Conservation (phyloP, 2,113 vertebrate genomes). For the Tetrax tetrax region DNA sequence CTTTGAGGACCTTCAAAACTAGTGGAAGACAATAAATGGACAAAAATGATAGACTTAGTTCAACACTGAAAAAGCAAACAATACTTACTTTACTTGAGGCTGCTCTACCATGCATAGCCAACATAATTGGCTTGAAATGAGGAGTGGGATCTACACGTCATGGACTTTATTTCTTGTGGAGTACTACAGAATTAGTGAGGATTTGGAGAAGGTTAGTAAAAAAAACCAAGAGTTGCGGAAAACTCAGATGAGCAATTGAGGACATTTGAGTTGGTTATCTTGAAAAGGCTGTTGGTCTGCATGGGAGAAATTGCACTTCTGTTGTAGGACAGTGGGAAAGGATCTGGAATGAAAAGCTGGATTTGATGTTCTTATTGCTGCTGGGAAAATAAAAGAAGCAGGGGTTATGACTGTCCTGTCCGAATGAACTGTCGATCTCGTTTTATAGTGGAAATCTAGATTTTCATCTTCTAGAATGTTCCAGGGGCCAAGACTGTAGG, state of each 20-base stretch:
- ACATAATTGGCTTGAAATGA: not conserved
- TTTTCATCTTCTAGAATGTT: not conserved
- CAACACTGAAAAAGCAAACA: not conserved
- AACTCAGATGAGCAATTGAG: not conserved
- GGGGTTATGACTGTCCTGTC: not conserved
- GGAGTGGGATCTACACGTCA: not conserved
- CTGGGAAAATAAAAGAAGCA: not conserved
- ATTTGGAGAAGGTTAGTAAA: not conserved
- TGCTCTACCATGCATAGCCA: not conserved
- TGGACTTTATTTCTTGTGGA: not conserved
- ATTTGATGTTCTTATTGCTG: not conserved
- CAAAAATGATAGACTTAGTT: not conserved
- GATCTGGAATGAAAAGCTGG: not conserved
- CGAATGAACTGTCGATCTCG: not conserved
- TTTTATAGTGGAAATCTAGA: not conserved
- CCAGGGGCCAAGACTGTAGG: not conserved
- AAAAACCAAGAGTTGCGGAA: fast-evolving
- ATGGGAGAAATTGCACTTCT: not conserved
- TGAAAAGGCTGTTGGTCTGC: not conserved
- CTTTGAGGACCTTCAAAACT: not conserved
- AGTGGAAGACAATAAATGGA: not conserved
- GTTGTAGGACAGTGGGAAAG: not conserved
- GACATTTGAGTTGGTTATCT: not conserved
- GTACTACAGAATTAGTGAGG: not conserved
- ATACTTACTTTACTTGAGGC: not conserved